Evolutionary conservation across 2,113 vertebrate species (phyloP).

Genomic region (Cyprinus carpio): DNA sequence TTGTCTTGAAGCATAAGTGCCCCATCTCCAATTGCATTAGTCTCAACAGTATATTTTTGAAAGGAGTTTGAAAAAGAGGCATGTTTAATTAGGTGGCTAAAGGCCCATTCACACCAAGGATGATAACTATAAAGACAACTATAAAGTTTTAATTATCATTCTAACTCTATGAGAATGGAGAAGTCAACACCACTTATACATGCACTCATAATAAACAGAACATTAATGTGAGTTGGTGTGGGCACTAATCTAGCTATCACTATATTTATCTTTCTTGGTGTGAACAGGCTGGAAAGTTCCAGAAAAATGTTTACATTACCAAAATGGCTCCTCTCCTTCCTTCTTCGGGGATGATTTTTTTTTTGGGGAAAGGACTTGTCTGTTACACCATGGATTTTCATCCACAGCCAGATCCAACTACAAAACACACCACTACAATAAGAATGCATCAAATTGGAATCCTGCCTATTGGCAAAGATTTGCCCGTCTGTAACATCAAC

Average conservation of each 20-base stretch:
- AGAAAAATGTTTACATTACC: background rate
- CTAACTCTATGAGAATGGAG: background rate
- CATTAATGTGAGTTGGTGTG: background rate
- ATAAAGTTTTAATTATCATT: background rate
- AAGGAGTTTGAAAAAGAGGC: background rate
- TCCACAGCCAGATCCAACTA: slow-evolving; percentile 28
- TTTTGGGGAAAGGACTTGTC: background rate
- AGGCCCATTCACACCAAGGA: background rate
- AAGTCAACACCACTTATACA: too few relatives aligned
- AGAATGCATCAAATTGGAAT: slow-evolving; percentile 34
- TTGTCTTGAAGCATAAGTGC: background rate
- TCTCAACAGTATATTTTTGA: background rate
- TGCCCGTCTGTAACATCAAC: slow-evolving; percentile 42
- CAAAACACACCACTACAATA: slow-evolving; percentile 17
- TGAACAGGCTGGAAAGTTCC: background rate
- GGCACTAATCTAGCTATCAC: background rate
- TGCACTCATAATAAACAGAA: background rate
- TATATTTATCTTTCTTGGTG: background rate
- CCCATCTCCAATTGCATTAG: background rate
- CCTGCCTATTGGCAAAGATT: slow-evolving; percentile 44
- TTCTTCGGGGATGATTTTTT: background rate
- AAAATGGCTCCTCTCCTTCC: background rate
- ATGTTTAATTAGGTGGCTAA: background rate
- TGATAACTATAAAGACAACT: background rate
- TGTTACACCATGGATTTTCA: slow-evolving; percentile 12